Conservation (phyloP, 2,113 vertebrate species). For the Balaeniceps rex region DNA sequence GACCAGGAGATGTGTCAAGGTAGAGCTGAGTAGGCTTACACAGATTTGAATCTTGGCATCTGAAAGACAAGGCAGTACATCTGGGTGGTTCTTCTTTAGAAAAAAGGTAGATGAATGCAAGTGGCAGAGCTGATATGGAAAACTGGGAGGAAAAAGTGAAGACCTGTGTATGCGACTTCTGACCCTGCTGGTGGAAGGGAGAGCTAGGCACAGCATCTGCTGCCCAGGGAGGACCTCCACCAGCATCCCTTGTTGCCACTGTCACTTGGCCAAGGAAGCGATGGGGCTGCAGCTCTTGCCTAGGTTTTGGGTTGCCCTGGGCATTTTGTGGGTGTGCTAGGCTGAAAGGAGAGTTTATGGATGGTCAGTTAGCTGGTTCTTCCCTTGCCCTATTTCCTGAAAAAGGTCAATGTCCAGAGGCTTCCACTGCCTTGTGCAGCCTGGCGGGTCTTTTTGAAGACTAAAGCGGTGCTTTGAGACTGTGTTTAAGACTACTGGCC, state of each 20-base stretch:
- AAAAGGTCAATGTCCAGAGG: not conserved
- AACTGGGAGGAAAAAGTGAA: not conserved
- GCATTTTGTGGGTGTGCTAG: not conserved
- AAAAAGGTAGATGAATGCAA: not conserved
- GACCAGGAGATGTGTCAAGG: not conserved
- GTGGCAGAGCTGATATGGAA: not conserved
- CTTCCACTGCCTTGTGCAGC: not conserved
- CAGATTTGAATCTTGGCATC: not conserved
- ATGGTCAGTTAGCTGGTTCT: not conserved
- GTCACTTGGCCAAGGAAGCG: accelerated
- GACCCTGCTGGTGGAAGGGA: not conserved
- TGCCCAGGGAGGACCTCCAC: not conserved
- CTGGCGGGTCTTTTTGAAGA: not conserved
- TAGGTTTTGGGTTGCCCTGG: not conserved
- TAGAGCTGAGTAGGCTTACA: not conserved
- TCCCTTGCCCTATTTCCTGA: not conserved
- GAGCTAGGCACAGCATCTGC: not conserved
- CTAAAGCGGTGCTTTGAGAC: not conserved
- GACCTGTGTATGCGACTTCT: not conserved
- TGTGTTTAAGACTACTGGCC: not conserved
- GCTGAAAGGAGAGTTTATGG: not conserved
- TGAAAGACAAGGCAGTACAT: not conserved
- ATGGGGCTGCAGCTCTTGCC: not conserved
- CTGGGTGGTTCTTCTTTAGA: not conserved
- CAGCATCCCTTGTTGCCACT: not conserved